Conservation (phyloP, 2,888 invertebrate genomes). For the Matsumyia berberina region DNA sequence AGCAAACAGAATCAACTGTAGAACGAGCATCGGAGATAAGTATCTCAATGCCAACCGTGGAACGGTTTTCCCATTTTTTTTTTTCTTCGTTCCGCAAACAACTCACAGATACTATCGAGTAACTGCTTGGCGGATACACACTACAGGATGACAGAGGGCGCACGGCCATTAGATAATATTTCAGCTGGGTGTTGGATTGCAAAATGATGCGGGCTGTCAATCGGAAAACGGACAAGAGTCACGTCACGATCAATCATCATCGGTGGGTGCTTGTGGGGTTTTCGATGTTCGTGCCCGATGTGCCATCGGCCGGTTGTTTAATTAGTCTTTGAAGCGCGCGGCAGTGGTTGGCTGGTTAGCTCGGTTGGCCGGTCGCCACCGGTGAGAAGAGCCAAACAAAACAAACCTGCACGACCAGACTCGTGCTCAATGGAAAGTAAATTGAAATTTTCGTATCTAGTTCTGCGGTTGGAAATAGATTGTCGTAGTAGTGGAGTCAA, state of each 20-base stretch:
- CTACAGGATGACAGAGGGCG: neutral
- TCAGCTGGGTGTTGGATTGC: neutral
- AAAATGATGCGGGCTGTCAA: slow-evolving; percentile 15
- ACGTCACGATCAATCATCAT: slow-evolving; percentile 16
- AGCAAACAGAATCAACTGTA: slow-evolving; percentile 6
- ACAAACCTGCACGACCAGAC: neutral
- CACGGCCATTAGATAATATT: slow-evolving; percentile 18
- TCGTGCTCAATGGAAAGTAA: slow-evolving; percentile 25
- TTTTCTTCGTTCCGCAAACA: slow-evolving; percentile 25
- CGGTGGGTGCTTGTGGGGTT: neutral
- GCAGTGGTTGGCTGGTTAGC: too few species aligned
- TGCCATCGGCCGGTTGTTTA: slow-evolving; percentile 10
- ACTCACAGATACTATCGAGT: neutral
- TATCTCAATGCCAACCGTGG: slow-evolving; percentile 44
- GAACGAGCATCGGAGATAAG: slow-evolving; percentile 14
- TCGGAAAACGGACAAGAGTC: slow-evolving; percentile 16
- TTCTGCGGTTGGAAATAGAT: slow-evolving; percentile 13
- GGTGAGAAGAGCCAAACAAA: neutral
- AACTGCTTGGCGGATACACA: neutral
- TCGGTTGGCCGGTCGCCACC: neutral
- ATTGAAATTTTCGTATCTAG: slow-evolving; percentile 12
- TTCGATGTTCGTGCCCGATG: slow-evolving; percentile 26
- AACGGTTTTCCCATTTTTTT: slow-evolving; percentile 17
- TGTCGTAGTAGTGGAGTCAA: slow-evolving; percentile 5
- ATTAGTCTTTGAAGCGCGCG: slow-evolving; percentile 20